Evolutionary conservation across 2,888 invertebrate species (phyloP).

Genomic region (Aricia artaxerxes): DNA sequence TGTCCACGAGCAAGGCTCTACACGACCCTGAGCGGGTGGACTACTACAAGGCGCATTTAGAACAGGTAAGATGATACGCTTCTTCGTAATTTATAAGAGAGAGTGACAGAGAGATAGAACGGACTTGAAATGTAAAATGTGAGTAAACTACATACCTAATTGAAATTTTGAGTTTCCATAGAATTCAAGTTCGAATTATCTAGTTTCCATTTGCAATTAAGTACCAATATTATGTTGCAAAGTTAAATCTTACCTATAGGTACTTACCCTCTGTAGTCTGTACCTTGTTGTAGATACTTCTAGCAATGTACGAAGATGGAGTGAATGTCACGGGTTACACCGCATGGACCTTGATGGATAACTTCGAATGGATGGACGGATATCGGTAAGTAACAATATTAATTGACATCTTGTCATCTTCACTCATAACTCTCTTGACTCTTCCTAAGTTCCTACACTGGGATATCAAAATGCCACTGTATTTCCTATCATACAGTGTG

Average conservation of each 20-base stretch:
- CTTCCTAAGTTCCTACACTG: slow-evolving; percentile 36
- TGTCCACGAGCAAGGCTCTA: slow-evolving; percentile 44
- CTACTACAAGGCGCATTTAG: slow-evolving; percentile 37
- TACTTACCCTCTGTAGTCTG: background rate
- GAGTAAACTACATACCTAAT: too few relatives aligned
- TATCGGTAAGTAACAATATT: slow-evolving; percentile 71
- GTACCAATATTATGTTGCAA: too few relatives aligned
- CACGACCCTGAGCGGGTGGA: slow-evolving; percentile 50
- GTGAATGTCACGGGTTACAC: slow-evolving; percentile 83
- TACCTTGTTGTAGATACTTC: slow-evolving; percentile 44
- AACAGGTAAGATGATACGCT: slow-evolving; percentile 13
- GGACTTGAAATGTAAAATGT: too few relatives aligned
- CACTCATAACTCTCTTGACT: background rate
- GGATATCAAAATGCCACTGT: too few relatives aligned
- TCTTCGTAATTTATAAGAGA: too few relatives aligned
- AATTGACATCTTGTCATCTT: background rate
- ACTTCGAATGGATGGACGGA: slow-evolving; percentile 87
- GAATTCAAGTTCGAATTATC: too few relatives aligned
- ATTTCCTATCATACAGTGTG: too few relatives aligned
- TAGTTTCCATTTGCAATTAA: too few relatives aligned
- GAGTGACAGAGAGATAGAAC: too few relatives aligned
- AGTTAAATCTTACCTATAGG: too few relatives aligned
- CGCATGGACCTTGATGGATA: slow-evolving; percentile 88
- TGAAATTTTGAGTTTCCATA: too few relatives aligned
- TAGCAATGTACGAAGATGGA: slow-evolving; percentile 66